phyloP scores from a whole-genome alignment of 2,797 vertebrate species.

The Pangasius mekongensis region DNA sequence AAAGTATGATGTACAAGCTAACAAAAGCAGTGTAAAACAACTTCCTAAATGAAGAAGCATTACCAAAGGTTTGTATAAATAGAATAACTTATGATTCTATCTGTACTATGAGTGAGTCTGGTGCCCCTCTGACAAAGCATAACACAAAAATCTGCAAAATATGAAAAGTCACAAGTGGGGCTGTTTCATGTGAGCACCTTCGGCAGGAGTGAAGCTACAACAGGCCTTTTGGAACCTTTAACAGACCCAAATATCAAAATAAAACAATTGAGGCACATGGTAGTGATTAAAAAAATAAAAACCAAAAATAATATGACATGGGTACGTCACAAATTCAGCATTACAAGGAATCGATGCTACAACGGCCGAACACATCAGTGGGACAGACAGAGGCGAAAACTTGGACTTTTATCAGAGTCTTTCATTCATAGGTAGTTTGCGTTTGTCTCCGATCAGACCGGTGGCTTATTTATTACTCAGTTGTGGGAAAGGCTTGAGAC shows the following conservation, averaged over 20 bases:
- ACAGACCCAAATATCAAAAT: conserved; percentile 41
- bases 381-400: conserved; percentile 36
- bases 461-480: conserved; percentile 36
- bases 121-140: conserved; percentile 41
- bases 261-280: conserved; percentile 56
- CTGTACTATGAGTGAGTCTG: conserved; percentile 47
- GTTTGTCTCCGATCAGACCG: conserved; percentile 42
- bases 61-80: conserved; percentile 61
- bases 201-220: conserved; percentile 37
- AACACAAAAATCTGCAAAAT: conserved; percentile 45
- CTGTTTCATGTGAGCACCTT: conserved; percentile 32
- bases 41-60: conserved; percentile 57
- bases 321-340: conserved; percentile 50
- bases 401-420: conserved; percentile 26
- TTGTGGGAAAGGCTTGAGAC: conserved; percentile 44
- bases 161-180: conserved; percentile 30
- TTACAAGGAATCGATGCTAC: conserved; percentile 45
- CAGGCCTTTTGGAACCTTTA: conserved; percentile 32
- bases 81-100: conserved; percentile 60
- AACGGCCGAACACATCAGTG: conserved; percentile 34
- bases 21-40: conserved; percentile 60
- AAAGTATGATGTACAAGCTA: conserved; percentile 58
- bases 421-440: conserved; percentile 55
- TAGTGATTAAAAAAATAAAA: conserved; percentile 35
- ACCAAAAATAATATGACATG: conserved; percentile 32